These are phyloP conservation scores for Triplophysa bombifrons DNA, from an alignment of 2,797 vertebrate genomes.

Conservation along the genomic window DNA sequence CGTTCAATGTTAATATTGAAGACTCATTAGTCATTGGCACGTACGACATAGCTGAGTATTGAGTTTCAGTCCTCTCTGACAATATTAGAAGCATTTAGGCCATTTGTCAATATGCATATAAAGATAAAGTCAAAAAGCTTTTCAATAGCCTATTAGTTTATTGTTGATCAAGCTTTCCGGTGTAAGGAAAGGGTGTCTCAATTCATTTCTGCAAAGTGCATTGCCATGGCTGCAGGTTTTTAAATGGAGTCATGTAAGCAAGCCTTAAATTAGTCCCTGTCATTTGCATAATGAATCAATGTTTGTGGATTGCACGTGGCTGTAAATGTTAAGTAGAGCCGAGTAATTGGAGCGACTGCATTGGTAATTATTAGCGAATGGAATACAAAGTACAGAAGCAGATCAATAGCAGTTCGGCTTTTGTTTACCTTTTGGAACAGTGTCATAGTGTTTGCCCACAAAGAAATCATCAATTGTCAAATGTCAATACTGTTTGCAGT, in stretches of 20 bases:
- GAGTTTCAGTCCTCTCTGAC: conserved; percentile 5
- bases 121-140: not conserved
- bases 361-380: conserved; percentile 80
- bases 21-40: not conserved
- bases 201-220: conserved; percentile 65
- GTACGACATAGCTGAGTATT: not conserved
- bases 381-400: conserved; percentile 71
- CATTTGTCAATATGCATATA: not conserved
- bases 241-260: conserved; percentile 77
- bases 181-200: conserved; percentile 63
- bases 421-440: conserved; percentile 61
- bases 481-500: conserved; percentile 31
- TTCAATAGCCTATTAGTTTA: conserved; percentile 8
- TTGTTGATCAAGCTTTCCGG: conserved; percentile 14
- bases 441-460: conserved; percentile 37
- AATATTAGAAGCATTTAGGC: not conserved
- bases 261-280: conserved; percentile 68
- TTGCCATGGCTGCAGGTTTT: conserved; percentile 71
- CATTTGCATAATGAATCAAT: conserved; percentile 75
- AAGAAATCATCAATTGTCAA: conserved; percentile 18
- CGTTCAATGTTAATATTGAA: conserved; percentile 26
- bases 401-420: conserved; percentile 71
- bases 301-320: conserved; percentile 70
- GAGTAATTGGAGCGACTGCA: conserved; percentile 74
- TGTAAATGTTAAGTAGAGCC: conserved; percentile 71